Conservation (phyloP, 2,113 vertebrate species). For the Onychorhynchus coronatus region DNA sequence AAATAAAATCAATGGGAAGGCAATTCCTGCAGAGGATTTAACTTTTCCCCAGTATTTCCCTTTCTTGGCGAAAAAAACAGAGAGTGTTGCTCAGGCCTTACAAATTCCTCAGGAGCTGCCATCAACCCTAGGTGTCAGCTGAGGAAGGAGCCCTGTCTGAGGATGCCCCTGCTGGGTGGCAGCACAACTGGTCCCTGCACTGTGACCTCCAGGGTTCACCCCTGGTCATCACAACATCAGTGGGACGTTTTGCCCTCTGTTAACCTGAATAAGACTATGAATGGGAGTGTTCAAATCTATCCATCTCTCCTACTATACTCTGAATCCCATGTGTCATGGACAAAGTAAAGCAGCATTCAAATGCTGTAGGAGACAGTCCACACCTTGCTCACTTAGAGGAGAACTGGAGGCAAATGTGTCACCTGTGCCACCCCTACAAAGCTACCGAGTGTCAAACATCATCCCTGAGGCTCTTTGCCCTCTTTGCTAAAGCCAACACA, state of each 20-base stretch:
- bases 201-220: rapidly evolving
- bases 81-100: not conserved
- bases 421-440: not conserved
- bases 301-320: rapidly evolving
- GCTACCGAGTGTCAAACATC: not conserved
- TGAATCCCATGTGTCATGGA: rapidly evolving
- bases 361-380: not conserved
- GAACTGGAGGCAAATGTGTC: not conserved
- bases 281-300: rapidly evolving
- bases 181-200: not conserved
- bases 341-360: not conserved
- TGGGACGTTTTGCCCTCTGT: not conserved
- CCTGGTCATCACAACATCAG: not conserved
- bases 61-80: not conserved
- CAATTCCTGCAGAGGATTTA: not conserved
- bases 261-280: not conserved
- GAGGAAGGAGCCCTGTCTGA: not conserved
- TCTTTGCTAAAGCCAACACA: not conserved
- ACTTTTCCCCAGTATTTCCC: not conserved
- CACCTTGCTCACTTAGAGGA: not conserved
- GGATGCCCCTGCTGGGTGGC: not conserved
- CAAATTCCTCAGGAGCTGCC: not conserved
- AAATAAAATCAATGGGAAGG: not conserved
- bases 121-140: not conserved
- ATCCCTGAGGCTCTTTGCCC: not conserved